These are phyloP conservation scores for Poeciliopsis turrubarensis DNA, from an alignment of 2,113 vertebrate genomes.

Conservation along the genomic window DNA sequence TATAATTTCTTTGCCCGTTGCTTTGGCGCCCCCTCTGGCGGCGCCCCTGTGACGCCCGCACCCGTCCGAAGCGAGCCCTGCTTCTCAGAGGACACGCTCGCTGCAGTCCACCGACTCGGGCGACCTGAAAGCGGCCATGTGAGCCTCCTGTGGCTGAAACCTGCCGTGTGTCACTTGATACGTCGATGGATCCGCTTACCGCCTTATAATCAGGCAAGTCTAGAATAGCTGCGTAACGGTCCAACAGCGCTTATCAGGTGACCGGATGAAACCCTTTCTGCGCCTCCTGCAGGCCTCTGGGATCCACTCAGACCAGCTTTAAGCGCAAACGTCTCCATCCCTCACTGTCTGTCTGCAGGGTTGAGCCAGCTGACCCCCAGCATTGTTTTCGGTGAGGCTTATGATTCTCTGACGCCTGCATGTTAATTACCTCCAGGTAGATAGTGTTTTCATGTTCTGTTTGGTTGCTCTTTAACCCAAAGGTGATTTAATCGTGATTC, in stretches of 20 bases:
- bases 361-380: slow-evolving; percentile 8
- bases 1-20: too few relatives aligned
- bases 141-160: slow-evolving; percentile 30
- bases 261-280: background rate
- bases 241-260: slow-evolving; percentile 9
- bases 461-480: background rate
- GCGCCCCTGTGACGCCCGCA: background rate
- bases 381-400: background rate
- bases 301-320: slow-evolving; percentile 7
- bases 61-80: background rate
- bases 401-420: background rate
- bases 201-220: slow-evolving; percentile 23
- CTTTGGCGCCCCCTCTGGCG: too few relatives aligned
- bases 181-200: slow-evolving; percentile 33
- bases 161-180: slow-evolving; percentile 54
- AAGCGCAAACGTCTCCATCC: background rate
- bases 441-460: too few relatives aligned
- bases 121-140: slow-evolving; percentile 25
- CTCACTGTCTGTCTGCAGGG: slow-evolving; percentile 7
- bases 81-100: slow-evolving; percentile 47
- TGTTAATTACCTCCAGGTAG: too few relatives aligned
- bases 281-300: slow-evolving; percentile 16
- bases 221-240: background rate
- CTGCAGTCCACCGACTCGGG: slow-evolving; percentile 26
- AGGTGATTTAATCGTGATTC: background rate